Conservation (phyloP, 2,888 invertebrate species). For the Acronicta alni region DNA sequence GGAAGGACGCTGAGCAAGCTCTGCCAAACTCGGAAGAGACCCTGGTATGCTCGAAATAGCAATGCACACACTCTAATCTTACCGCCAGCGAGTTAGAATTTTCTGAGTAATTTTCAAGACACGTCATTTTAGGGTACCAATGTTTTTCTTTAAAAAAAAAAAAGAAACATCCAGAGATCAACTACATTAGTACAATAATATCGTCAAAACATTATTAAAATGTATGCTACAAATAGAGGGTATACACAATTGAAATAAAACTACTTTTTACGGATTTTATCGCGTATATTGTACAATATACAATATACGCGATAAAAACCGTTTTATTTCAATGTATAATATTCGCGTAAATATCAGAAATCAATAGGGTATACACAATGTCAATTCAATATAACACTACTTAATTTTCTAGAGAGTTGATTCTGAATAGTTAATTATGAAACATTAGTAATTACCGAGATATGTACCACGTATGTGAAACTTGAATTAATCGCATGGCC, state of each 20-base stretch:
- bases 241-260: too few relatives aligned
- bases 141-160: not conserved
- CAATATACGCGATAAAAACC: too few relatives aligned
- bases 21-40: conserved; percentile 66
- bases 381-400: conserved; percentile 15
- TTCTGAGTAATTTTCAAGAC: conserved; percentile 23
- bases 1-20: conserved; percentile 46
- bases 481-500: conserved; percentile 76
- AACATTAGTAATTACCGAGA: conserved; percentile 61
- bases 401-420: conserved; percentile 56
- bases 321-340: too few relatives aligned
- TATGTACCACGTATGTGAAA: conserved; percentile 71
- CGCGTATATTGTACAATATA: too few relatives aligned
- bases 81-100: conserved; percentile 34
- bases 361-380: too few relatives aligned
- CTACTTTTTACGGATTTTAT: too few relatives aligned
- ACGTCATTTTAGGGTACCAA: conserved; percentile 13
- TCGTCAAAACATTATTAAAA: too few relatives aligned
- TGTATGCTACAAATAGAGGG: too few relatives aligned
- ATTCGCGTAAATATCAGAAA: too few relatives aligned
- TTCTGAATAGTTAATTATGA: conserved; percentile 57
- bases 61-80: conserved; percentile 58
- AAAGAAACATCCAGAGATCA: too few relatives aligned
- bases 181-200: too few relatives aligned
- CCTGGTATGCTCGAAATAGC: conserved; percentile 62